Conservation (phyloP, 2,797 vertebrate genomes). For the Chanos chanos region DNA sequence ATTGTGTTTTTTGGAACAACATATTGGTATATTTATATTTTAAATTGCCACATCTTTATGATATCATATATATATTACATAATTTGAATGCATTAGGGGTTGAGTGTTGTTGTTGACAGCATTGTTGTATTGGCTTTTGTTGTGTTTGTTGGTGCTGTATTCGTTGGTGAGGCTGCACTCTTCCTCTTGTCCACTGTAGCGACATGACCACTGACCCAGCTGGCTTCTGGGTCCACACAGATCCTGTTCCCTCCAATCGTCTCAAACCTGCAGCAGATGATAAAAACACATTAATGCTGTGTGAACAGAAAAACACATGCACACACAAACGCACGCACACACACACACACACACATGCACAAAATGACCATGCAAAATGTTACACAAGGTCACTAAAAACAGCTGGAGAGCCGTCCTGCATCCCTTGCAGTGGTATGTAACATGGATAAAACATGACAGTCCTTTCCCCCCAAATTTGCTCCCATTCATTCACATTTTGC, state of each 20-base stretch:
- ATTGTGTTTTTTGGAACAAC: too few species aligned
- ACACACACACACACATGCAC: neutral
- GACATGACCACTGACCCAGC: neutral
- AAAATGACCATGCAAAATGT: too few species aligned
- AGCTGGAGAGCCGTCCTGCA: too few species aligned
- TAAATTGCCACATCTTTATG: too few species aligned
- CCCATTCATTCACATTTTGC: neutral
- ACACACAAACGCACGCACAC: neutral
- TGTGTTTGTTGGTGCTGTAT: neutral
- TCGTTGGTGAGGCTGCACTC: neutral
- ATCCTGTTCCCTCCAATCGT: neutral
- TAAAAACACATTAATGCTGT: neutral
- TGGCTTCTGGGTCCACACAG: neutral
- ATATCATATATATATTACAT: too few species aligned
- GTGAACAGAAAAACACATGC: neutral
- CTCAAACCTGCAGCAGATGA: conserved; percentile 15
- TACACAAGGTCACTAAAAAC: too few species aligned
- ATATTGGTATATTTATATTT: too few species aligned
- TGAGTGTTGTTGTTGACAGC: too few species aligned
- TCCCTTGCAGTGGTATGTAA: too few species aligned
- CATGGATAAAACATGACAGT: too few species aligned
- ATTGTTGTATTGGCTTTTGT: too few species aligned
- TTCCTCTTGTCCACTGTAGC: neutral
- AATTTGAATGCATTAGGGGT: too few species aligned
- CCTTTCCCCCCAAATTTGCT: neutral